Evolutionary conservation across 2,888 invertebrate genomes (phyloP).

Genomic region (Cerceris rybyensis): DNA sequence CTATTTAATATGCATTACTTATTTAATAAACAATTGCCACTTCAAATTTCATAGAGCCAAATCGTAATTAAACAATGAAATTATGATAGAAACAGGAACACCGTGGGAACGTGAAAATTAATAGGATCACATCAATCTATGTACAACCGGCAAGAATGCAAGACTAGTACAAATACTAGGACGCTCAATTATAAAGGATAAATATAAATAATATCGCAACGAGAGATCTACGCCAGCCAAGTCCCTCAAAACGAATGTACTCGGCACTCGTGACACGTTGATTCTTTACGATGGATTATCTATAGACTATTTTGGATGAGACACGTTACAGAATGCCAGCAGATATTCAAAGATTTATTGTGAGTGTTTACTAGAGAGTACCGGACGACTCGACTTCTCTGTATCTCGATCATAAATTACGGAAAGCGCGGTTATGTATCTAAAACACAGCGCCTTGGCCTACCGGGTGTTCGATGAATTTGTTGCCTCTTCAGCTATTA

Average conservation of each 20-base stretch:
- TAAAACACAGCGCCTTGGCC: background rate
- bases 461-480: background rate
- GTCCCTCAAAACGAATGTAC: background rate
- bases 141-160: too few species aligned
- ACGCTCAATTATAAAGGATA: background rate
- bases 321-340: conserved; percentile 7
- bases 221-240: background rate
- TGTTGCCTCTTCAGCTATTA: too few species aligned
- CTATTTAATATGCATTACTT: too few species aligned
- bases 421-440: conserved; percentile 21
- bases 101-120: too few species aligned
- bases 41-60: too few species aligned
- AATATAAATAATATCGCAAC: background rate
- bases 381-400: conserved; percentile 41
- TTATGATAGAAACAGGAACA: too few species aligned
- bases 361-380: conserved; percentile 51
- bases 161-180: too few species aligned
- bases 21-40: too few species aligned
- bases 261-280: background rate
- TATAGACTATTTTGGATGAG: background rate
- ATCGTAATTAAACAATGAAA: too few species aligned
- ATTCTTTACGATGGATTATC: conserved; percentile 6
- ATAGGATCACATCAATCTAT: too few species aligned
- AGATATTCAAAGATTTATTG: conserved; percentile 67
- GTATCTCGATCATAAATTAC: conserved; percentile 52